Conservation (phyloP, 1,140 invertebrate species). For the Cyphomyrmex costatus region DNA sequence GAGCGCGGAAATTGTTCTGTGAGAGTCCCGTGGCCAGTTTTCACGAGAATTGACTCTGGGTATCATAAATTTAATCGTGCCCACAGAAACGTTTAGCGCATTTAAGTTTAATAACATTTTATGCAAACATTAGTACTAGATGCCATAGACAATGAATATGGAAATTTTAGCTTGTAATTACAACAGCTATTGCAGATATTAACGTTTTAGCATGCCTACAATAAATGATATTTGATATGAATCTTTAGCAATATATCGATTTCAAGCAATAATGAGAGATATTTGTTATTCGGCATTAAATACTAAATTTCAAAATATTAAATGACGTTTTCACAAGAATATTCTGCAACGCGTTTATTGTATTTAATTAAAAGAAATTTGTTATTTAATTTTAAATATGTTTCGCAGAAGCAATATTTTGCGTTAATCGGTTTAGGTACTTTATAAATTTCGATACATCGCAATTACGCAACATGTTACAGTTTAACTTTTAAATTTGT, state of each 20-base stretch:
- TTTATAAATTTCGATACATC: constrained; percentile 23
- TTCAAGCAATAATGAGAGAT: not conserved
- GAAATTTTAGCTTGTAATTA: constrained; percentile 42
- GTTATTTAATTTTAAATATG: constrained; percentile 18
- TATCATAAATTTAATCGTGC: constrained; percentile 47
- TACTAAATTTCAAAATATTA: not conserved
- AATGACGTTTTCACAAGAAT: not conserved
- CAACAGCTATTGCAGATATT: constrained; percentile 1
- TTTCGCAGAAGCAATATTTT: constrained; percentile 19
- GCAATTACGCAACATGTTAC: not conserved
- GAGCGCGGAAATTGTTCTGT: not conserved
- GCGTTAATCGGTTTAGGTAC: constrained; percentile 15
- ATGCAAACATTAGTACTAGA: constrained; percentile 56
- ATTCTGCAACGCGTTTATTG: not conserved
- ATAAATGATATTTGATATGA: constrained; percentile 20
- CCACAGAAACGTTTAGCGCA: not conserved
- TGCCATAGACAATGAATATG: constrained; percentile 52
- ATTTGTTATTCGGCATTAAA: constrained; percentile 18
- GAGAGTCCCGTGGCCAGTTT: not conserved
- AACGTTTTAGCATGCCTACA: not conserved
- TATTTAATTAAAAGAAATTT: constrained; percentile 9
- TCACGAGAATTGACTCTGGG: constrained; percentile 32
- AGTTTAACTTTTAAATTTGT: constrained; percentile 19
- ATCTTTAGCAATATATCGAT: constrained; percentile 16
- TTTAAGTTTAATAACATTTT: constrained; percentile 58